Percentiles rank a stretch among this genome's conserved stretches.
phyloP scores from a whole-genome alignment of 1,140 invertebrate species.

The Megathymus violae region DNA sequence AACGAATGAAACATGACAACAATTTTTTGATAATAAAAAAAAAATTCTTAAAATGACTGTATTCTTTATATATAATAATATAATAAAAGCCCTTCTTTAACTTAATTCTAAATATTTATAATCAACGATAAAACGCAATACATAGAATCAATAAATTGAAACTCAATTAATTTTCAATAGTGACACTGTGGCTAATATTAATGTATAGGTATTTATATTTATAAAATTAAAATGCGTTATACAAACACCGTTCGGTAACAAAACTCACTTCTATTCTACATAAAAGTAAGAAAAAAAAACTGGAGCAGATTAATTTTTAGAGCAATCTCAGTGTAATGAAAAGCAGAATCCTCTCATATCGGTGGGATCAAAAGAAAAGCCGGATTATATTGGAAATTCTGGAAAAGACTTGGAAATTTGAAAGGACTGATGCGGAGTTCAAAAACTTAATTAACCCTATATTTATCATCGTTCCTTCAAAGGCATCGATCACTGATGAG shows the following conservation, averaged over 20 bases:
- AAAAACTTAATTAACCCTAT: constrained; percentile 44
- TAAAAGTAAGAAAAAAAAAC: neutral
- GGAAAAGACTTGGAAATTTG: constrained; percentile 20
- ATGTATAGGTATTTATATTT: no score
- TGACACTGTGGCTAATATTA: no score
- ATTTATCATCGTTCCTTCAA: constrained; percentile 26
- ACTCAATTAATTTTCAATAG: no score
- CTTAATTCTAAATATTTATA: no score
- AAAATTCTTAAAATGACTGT: no score
- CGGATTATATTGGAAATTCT: constrained; percentile 40
- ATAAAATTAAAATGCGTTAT: no score
- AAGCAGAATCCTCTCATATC: constrained; percentile 25
- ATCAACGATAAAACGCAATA: no score
- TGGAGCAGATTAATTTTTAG: neutral
- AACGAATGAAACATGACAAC: no score
- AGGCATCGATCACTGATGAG: constrained; percentile 16
- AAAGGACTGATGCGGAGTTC: constrained; percentile 33
- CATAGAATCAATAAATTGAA: no score
- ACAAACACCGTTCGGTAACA: neutral
- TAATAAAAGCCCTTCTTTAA: no score
- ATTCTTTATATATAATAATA: no score
- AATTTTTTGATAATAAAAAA: no score
- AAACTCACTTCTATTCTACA: neutral
- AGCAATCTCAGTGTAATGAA: constrained; percentile 12
- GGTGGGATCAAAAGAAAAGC: constrained; percentile 38